These are phyloP conservation scores for Anorthoa munda DNA, from an alignment of 2,888 invertebrate genomes.

Conservation along the genomic window DNA sequence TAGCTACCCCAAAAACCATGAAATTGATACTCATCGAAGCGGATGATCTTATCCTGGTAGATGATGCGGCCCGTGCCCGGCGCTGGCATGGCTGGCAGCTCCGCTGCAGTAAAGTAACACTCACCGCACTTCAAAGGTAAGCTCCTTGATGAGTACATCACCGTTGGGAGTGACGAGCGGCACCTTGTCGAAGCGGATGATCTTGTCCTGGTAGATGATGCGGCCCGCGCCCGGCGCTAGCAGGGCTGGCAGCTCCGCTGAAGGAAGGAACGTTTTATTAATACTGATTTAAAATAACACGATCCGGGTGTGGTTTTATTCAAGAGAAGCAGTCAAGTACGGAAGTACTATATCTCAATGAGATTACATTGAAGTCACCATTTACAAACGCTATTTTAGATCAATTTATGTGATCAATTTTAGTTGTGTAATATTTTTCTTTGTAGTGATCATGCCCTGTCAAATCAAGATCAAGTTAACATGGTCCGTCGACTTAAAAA, in stretches of 20 bases:
- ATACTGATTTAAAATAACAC: neutral
- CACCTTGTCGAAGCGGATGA: slow-evolving; percentile 97
- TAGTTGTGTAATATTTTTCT: no score
- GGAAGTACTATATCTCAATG: no score
- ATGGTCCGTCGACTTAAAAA: no score
- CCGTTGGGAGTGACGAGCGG: slow-evolving; percentile 99
- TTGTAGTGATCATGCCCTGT: no score
- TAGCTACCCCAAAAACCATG: no score
- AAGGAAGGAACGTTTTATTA: slow-evolving; percentile 18
- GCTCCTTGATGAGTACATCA: slow-evolving; percentile 97
- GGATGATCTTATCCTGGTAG: slow-evolving; percentile 96
- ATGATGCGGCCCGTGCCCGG: slow-evolving; percentile 95
- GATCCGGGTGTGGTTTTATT: neutral
- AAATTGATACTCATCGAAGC: slow-evolving; percentile 92
- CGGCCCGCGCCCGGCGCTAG: slow-evolving; percentile 94
- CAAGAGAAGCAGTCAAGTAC: neutral
- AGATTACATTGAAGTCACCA: no score
- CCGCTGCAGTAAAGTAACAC: slow-evolving; percentile 72
- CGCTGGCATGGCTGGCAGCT: slow-evolving; percentile 81
- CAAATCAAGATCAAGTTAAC: no score
- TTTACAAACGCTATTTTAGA: neutral
- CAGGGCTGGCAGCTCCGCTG: slow-evolving; percentile 75
- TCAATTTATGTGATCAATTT: neutral
- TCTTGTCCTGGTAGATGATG: slow-evolving; percentile 96
- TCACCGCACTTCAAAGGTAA: slow-evolving; percentile 96